phyloP scores from a whole-genome alignment of 1,140 invertebrate species.

The Zaprionus gabonicus region DNA sequence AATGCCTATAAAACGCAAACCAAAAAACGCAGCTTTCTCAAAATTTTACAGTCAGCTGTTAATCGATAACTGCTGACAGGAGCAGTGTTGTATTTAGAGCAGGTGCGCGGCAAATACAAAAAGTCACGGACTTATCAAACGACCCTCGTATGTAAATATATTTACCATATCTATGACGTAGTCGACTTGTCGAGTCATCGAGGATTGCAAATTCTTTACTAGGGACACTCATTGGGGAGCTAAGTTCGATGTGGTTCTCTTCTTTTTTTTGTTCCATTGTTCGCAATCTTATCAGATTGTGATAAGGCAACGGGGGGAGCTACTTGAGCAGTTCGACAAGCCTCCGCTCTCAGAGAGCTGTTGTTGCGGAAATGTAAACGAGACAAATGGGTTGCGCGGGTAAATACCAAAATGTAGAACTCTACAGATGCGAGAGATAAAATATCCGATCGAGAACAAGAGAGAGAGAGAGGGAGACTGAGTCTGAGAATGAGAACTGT shows the following conservation, averaged over 20 bases:
- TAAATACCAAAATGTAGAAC: slow-evolving; percentile 12
- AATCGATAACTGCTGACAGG: too few relatives aligned
- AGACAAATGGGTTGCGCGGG: slow-evolving; percentile 2
- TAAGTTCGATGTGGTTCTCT: not conserved
- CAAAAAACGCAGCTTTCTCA: too few relatives aligned
- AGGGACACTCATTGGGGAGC: slow-evolving; percentile 11
- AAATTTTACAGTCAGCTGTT: too few relatives aligned
- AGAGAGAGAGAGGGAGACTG: not conserved
- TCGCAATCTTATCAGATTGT: slow-evolving; percentile 45
- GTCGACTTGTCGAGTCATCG: slow-evolving; percentile 33
- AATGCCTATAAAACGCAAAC: too few relatives aligned
- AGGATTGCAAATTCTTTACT: slow-evolving; percentile 36
- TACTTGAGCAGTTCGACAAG: slow-evolving; percentile 35
- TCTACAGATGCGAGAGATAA: slow-evolving; percentile 26
- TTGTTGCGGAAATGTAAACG: slow-evolving; percentile 29
- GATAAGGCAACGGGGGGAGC: slow-evolving; percentile 31
- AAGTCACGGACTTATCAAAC: too few relatives aligned
- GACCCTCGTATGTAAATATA: too few relatives aligned
- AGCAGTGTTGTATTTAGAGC: too few relatives aligned
- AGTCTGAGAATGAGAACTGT: slow-evolving; percentile 1
- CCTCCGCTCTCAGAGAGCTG: slow-evolving; percentile 8
- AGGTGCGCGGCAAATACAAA: too few relatives aligned
- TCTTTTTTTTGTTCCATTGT: not conserved
- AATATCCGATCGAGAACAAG: slow-evolving; percentile 7
- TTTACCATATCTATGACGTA: slow-evolving; percentile 24